Base-by-base conservation (phyloP, 2,888 invertebrate genomes). In the Rhamphomyia laevipes region DNA sequence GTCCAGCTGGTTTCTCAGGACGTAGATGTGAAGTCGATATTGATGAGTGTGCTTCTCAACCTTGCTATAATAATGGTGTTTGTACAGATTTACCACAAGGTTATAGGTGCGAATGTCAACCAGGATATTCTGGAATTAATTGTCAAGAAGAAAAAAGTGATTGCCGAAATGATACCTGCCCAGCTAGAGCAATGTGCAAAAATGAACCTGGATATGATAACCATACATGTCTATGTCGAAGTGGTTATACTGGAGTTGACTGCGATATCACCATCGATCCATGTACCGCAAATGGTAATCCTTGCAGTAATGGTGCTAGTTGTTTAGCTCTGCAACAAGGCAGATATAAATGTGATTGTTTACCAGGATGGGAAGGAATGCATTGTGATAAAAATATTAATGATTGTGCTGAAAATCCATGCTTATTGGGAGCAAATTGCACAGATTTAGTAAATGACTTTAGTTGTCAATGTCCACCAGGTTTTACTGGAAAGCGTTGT, bases 351-450 rank as follows among this genome's bases (percentile, higher is more conserved):
- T 99, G 99, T 66, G 90, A 93, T 66, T 99, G 99, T 67, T 74
- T 89, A 47, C 86, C 92, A 17, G 99, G 99, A 38, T 99, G 97
- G 96, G 92, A 93, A 66, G 99, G 99, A 51, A 86, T 90, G 59
- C 84, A 86, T 52, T 99, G 99, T 67, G 92, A 94, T 65, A 77
- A 77, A n/a, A 92, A 94, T 64, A 88, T 82, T 54, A 86, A 96
- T 62, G 95, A 96, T 63, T 96, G 95, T 67, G 84, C 88, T 7
- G 93, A 93, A 66, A 83, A 84, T 56, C 95, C 95, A 23, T 94
- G 94, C 65, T 75, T 93, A 1, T 73, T 96, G 23, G 89, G 86
- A 2, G 85, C 94, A 1, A 87, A 87, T 57, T 96, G 96, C 66
- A 92, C 93, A 0, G 97, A 97, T 70, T 75, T 95, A 57, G 82